These are phyloP conservation scores for Psylliodes chrysocephalus DNA, from an alignment of 2,888 invertebrate genomes.

Conservation along the genomic window DNA sequence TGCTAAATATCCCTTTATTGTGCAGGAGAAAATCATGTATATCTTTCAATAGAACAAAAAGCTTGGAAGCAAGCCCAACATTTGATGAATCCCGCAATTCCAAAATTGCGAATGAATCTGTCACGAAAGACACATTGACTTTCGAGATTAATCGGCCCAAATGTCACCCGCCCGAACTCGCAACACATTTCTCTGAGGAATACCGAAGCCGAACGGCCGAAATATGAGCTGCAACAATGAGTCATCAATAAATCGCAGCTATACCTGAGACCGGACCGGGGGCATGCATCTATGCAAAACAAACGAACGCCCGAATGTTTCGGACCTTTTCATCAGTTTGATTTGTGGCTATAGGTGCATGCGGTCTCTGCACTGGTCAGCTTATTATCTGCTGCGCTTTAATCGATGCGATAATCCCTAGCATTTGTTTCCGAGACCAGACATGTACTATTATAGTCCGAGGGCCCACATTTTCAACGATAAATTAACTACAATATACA, in stretches of 20 bases:
- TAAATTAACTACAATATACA: too few species aligned
- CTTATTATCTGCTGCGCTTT: conserved; percentile 34
- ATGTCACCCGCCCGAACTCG: too few species aligned
- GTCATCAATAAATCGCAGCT: conserved; percentile 22
- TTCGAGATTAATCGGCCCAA: too few species aligned
- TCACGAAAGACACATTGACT: too few species aligned
- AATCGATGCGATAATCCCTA: conserved; percentile 19
- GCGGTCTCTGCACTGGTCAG: conserved; percentile 41
- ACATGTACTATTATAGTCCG: neutral
- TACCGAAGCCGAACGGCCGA: neutral
- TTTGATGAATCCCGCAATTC: too few species aligned
- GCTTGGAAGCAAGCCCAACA: too few species aligned
- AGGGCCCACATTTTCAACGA: too few species aligned
- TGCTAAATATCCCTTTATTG: too few species aligned
- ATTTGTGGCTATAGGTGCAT: conserved; percentile 42
- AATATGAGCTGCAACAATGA: conserved; percentile 4
- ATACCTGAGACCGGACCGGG: conserved; percentile 6
- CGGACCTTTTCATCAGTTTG: conserved; percentile 40
- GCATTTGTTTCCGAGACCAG: conserved; percentile 17
- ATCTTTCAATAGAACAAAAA: too few species aligned
- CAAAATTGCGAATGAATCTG: too few species aligned
- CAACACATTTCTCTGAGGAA: neutral
- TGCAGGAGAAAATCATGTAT: too few species aligned
- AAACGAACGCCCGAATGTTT: conserved; percentile 19
- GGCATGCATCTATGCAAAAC: conserved; percentile 1